These are phyloP conservation scores for Toxostoma redivivum DNA, from an alignment of 2,113 vertebrate species.

Conservation along the genomic window DNA sequence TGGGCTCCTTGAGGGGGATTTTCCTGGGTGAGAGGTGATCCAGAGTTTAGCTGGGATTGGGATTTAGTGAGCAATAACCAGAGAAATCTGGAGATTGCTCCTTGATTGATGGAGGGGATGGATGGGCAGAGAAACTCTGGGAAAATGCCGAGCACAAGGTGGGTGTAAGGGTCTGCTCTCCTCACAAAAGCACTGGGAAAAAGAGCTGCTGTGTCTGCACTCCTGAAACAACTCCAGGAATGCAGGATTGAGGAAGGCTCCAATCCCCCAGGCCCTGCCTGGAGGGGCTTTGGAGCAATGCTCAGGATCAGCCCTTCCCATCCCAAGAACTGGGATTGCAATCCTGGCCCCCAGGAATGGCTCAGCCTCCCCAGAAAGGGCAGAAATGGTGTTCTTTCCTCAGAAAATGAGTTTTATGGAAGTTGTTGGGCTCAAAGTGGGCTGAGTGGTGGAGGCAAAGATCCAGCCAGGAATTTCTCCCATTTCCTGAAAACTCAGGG, in stretches of 20 bases:
- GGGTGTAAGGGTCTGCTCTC: too few relatives aligned
- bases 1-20: not conserved
- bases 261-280: not conserved
- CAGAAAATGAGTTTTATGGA: not conserved
- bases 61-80: not conserved
- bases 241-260: not conserved
- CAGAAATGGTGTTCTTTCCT: not conserved
- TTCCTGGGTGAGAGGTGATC: not conserved
- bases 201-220: not conserved
- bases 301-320: not conserved
- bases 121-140: not conserved
- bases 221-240: not conserved
- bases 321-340: not conserved
- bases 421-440: not conserved
- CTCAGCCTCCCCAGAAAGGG: not conserved
- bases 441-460: not conserved
- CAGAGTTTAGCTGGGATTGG: not conserved
- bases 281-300: not conserved
- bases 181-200: not conserved
- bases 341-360: not conserved
- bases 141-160: rapidly evolving
- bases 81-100: not conserved
- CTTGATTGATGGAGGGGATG: not conserved
- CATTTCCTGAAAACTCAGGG: not conserved
- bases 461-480: not conserved